phyloP scores from a whole-genome alignment of 2,888 invertebrate species.

The Notodonta ziczac region DNA sequence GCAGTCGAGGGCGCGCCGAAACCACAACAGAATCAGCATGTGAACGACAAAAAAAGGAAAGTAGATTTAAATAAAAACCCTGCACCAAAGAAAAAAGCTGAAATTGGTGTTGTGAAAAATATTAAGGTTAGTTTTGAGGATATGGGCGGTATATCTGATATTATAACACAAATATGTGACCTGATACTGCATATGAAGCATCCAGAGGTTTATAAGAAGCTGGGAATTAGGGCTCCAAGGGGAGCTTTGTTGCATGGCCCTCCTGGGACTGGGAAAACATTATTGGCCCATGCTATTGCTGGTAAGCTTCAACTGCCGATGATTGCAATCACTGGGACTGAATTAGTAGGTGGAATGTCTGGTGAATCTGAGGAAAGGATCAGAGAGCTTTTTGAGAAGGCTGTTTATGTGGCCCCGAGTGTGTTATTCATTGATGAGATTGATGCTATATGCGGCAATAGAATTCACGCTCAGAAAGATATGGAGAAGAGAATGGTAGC shows the following conservation, averaged over 20 bases:
- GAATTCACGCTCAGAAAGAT: conserved; percentile 95
- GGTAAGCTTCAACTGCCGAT: conserved; percentile 94
- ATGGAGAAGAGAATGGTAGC: conserved; percentile 98
- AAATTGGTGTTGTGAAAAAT: conserved; percentile 64
- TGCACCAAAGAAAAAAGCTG: conserved; percentile 63
- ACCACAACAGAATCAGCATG: conserved; percentile 56
- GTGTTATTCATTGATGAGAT: conserved; percentile 98
- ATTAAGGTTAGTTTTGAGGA: conserved; percentile 87
- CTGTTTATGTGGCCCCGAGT: conserved; percentile 89
- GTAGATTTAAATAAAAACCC: conserved; percentile 55
- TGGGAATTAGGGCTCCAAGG: conserved; percentile 94
- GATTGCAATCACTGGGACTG: conserved; percentile 95
- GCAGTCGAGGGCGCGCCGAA: conserved; percentile 52
- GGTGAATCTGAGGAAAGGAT: conserved; percentile 98
- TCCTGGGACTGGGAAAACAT: conserved; percentile 96
- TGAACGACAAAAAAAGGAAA: conserved; percentile 71
- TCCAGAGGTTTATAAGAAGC: conserved; percentile 93
- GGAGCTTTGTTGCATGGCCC: conserved; percentile 98
- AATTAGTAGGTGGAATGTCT: conserved; percentile 96
- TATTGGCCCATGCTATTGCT: conserved; percentile 92
- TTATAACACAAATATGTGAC: conserved; percentile 88
- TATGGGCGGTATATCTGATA: conserved; percentile 92
- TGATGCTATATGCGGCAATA: conserved; percentile 96
- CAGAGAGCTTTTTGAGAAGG: conserved; percentile 95
- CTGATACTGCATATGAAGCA: conserved; percentile 94